These are phyloP conservation scores for Elaphurus davidianus DNA, from an alignment of 2,113 vertebrate species.

Conservation along the genomic window DNA sequence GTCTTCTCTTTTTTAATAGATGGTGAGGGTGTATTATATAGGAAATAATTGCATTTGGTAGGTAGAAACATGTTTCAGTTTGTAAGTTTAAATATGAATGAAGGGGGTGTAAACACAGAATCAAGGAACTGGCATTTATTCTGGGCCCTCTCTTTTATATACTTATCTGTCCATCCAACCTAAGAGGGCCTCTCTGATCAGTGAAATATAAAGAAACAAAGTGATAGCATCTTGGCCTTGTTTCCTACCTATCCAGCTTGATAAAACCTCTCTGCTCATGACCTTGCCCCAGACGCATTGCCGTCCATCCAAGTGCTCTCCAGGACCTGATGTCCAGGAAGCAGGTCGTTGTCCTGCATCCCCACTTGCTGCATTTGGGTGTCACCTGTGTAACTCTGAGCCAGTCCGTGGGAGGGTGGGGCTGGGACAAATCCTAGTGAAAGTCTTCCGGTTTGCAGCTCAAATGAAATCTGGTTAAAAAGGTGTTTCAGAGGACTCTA, in stretches of 20 bases:
- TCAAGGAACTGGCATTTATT: background rate
- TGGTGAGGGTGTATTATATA: background rate
- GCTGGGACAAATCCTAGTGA: background rate
- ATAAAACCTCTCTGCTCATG: background rate
- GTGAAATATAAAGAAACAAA: background rate
- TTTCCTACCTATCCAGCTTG: background rate
- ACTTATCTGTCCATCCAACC: background rate
- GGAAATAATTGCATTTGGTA: background rate
- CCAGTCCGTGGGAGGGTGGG: fast-evolving
- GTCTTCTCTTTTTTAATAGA: background rate
- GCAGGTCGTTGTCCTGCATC: background rate
- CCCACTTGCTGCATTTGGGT: background rate
- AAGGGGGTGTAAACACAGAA: background rate
- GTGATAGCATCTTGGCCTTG: background rate
- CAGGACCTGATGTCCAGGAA: background rate
- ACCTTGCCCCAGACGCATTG: background rate
- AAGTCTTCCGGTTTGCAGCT: background rate
- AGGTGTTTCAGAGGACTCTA: background rate
- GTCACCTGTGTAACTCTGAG: background rate
- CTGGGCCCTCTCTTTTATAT: background rate
- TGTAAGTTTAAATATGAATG: background rate
- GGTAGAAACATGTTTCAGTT: background rate
- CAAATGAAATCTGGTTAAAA: background rate
- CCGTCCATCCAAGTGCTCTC: background rate
- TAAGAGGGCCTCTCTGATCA: background rate